Evolutionary conservation across 2,888 invertebrate genomes (phyloP), one percentile per base, ranked within the genome.

Genomic region (Iphiclides podalirius): DNA sequence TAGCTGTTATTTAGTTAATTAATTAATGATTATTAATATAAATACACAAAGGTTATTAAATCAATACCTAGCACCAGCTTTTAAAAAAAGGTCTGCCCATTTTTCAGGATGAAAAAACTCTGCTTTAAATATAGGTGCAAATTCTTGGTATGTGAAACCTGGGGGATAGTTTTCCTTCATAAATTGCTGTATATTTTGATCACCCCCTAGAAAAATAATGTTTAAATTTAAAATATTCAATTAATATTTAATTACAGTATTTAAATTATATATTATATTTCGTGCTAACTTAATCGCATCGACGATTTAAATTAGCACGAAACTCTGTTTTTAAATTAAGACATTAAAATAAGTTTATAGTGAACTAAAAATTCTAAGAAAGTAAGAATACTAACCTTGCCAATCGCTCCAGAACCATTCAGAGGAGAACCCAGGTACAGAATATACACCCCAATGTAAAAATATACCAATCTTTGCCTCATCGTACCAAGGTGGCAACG

Each of bases 381-480:
- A 20, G 6, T 20, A 20, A 3, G 20, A 3, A 4, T n/a, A 31
- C 12, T n/a, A 11, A 94, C 94, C 90, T 84, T 91, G 86, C 97
- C 96, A 97, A 61, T 93, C 84, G 12, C 78, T 85, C 98, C 98
- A 98, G 75, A 98, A 98, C 98, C 98, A 98, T 85, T 97, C 98
- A 0, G 93, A 92, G 0, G 93, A 92, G 75, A 93, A 95, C 69
- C 95, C 94, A 0, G 97, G 98, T 8, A 98, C 98, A 0, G 96
- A 93, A 70, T 94, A 98, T 0, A 98, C 95, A 0, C 98, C 98
- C 96, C 97, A 98, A 69, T 98, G 98, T 34, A 98, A 83, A 67
- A 98, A 98, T 61, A 98, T 96, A 1, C 98, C 98, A 57, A 96
- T 84, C 85, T 98, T 98, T 0, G 94, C 95, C 45, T 94, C 90